These are phyloP conservation scores for Bombus picipes DNA, from an alignment of 1,140 invertebrate genomes.

Conservation along the genomic window DNA sequence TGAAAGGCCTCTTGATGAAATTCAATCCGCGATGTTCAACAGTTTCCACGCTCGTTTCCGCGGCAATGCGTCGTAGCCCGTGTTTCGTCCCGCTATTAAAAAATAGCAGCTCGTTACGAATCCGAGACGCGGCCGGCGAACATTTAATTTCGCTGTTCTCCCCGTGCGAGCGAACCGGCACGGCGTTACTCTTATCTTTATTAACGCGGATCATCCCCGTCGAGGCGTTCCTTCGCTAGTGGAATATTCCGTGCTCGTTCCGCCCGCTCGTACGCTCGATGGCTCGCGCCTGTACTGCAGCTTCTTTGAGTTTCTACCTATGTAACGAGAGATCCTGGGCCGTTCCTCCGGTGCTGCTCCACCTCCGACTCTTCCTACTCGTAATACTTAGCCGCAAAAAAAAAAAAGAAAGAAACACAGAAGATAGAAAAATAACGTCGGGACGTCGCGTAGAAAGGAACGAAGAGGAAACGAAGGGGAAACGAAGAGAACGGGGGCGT, in stretches of 20 bases:
- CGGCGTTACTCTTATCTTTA: slow-evolving; percentile 47
- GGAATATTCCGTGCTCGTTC: slow-evolving; percentile 4
- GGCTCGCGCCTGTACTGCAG: background rate
- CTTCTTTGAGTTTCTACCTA: slow-evolving; percentile 39
- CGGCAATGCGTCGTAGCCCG: background rate
- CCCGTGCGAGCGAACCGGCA: background rate
- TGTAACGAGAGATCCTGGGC: slow-evolving; percentile 43
- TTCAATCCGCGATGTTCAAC: background rate
- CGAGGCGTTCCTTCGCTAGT: slow-evolving; percentile 31
- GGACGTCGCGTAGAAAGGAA: slow-evolving; percentile 14
- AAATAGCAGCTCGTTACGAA: slow-evolving; percentile 17
- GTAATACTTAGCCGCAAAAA: slow-evolving; percentile 56
- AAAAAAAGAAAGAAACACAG: slow-evolving; percentile 23
- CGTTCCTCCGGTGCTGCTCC: background rate
- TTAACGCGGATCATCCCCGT: slow-evolving; percentile 42
- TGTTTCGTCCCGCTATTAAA: slow-evolving; percentile 12
- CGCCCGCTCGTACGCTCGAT: background rate
- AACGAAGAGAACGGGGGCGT: background rate
- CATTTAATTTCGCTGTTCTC: slow-evolving; percentile 55
- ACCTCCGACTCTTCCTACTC: background rate
- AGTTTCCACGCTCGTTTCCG: background rate
- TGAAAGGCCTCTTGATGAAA: background rate
- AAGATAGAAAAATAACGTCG: slow-evolving; percentile 52
- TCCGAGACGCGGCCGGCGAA: slow-evolving; percentile 5
- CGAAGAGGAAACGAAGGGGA: background rate